Percentiles rank a stretch among this genome's conserved stretches.
phyloP scores from a whole-genome alignment of 2,113 vertebrate species.

The Limnothrissa miodon region DNA sequence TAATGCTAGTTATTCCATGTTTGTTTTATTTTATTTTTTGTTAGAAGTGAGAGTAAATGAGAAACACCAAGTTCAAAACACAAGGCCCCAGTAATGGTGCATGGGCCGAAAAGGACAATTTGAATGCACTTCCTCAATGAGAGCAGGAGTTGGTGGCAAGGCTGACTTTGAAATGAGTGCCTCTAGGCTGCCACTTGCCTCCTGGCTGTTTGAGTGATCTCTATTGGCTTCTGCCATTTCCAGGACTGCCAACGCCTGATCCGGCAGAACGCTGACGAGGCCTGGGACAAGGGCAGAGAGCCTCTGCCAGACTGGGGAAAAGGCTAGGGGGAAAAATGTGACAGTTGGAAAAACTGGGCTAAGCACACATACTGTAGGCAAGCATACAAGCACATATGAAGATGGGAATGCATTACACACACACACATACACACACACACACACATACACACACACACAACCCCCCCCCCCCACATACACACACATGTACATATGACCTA shows the following conservation, averaged over 20 bases:
- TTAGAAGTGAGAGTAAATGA: background rate
- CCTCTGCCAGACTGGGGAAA: background rate
- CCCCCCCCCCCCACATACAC: background rate
- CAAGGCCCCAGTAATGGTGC: background rate
- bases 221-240: slow-evolving; percentile 58
- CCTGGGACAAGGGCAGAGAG: slow-evolving; percentile 10
- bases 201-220: slow-evolving; percentile 60
- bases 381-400: background rate
- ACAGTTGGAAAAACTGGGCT: slow-evolving; percentile 18
- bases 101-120: background rate
- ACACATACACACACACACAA: background rate
- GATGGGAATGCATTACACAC: background rate
- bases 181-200: slow-evolving; percentile 62
- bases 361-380: background rate
- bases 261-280: slow-evolving; percentile 14
- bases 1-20: background rate
- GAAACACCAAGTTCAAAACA: background rate
- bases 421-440: background rate
- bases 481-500: too few relatives aligned
- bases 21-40: background rate
- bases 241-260: slow-evolving; percentile 42
- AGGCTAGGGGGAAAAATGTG: slow-evolving; percentile 2
- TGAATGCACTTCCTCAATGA: background rate
- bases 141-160: background rate
- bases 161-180: slow-evolving; percentile 60